Conservation (phyloP, 2,888 invertebrate species). For the Drosophila niveifrons region DNA sequence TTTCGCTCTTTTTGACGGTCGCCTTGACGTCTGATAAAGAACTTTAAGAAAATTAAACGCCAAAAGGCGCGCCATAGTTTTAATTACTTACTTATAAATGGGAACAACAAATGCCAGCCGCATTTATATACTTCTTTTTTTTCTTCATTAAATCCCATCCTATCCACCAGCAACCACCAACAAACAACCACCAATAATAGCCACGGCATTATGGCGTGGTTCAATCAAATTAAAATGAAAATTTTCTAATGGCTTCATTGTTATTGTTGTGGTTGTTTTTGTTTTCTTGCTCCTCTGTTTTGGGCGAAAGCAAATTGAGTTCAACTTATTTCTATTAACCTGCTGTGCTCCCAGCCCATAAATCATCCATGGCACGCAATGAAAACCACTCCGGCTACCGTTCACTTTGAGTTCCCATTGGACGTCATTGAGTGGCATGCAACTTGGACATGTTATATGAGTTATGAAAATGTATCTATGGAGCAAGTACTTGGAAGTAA, state of each 20-base stretch:
- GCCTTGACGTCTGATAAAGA: constrained; percentile 47
- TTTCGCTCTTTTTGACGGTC: constrained; percentile 54
- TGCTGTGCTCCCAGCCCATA: constrained; percentile 59
- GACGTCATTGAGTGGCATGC: constrained; percentile 18
- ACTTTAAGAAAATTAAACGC: constrained; percentile 48
- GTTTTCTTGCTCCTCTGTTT: constrained; percentile 3
- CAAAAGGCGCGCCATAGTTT: constrained; percentile 74
- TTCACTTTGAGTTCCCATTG: constrained; percentile 14
- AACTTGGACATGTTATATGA: constrained; percentile 35
- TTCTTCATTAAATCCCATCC: constrained; percentile 42
- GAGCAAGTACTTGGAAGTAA: not conserved
- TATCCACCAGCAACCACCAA: constrained; percentile 29
- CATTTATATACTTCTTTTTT: constrained; percentile 27
- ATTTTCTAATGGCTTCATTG: constrained; percentile 61
- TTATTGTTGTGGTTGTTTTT: constrained; percentile 10
- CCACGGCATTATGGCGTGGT: constrained; percentile 60
- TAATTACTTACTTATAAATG: constrained; percentile 69
- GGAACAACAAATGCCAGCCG: constrained; percentile 40
- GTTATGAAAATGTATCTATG: constrained; percentile 39
- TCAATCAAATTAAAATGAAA: constrained; percentile 74
- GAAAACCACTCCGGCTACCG: constrained; percentile 23
- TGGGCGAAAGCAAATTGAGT: constrained; percentile 69
- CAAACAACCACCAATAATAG: constrained; percentile 28
- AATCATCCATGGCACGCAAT: constrained; percentile 64
- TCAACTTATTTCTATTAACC: constrained; percentile 80